A percentile compares a stretch with the other conserved stretches of the same genome.
Evolutionary conservation across 2,888 invertebrate species (phyloP).

Genomic region (Cotesia congregata): DNA sequence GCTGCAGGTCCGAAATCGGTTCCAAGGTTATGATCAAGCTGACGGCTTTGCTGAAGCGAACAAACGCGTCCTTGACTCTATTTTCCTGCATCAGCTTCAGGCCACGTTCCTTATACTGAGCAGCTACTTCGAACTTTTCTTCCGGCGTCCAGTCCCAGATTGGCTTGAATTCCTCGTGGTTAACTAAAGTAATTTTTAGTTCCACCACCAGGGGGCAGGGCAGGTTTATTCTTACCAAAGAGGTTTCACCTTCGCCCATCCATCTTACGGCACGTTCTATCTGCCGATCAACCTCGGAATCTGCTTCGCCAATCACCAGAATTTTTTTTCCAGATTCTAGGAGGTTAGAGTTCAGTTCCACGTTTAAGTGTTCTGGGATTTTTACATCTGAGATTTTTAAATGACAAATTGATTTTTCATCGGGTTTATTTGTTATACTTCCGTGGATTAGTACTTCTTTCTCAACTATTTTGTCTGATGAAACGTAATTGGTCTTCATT

Average conservation of each 20-base stretch:
- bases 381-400: slow-evolving; percentile 53
- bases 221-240: slow-evolving; percentile 63
- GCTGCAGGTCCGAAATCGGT: slow-evolving; percentile 69
- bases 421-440: slow-evolving; percentile 55
- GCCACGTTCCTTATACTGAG: slow-evolving; percentile 74
- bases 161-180: slow-evolving; percentile 71
- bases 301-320: slow-evolving; percentile 71
- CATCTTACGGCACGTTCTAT: slow-evolving; percentile 73
- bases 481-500: slow-evolving; percentile 40
- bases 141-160: slow-evolving; percentile 75
- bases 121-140: slow-evolving; percentile 72
- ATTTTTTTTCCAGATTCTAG: slow-evolving; percentile 41
- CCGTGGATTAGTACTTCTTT: slow-evolving; percentile 57
- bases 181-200: slow-evolving; percentile 70
- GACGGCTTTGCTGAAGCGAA: slow-evolving; percentile 80
- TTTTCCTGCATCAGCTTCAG: slow-evolving; percentile 76
- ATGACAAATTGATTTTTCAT: slow-evolving; percentile 58
- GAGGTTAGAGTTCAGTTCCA: slow-evolving; percentile 67
- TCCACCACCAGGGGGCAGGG: slow-evolving; percentile 55
- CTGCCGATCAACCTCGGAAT: slow-evolving; percentile 72
- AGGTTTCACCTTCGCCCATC: slow-evolving; percentile 73
- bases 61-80: slow-evolving; percentile 79
- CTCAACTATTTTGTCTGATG: slow-evolving; percentile 53
- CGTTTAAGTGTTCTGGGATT: slow-evolving; percentile 47
- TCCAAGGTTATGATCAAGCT: slow-evolving; percentile 80